Evolutionary conservation across 1,140 invertebrate genomes (phyloP), one percentile per base, ranked within the genome.

Genomic region (Bicyclus anynana): DNA sequence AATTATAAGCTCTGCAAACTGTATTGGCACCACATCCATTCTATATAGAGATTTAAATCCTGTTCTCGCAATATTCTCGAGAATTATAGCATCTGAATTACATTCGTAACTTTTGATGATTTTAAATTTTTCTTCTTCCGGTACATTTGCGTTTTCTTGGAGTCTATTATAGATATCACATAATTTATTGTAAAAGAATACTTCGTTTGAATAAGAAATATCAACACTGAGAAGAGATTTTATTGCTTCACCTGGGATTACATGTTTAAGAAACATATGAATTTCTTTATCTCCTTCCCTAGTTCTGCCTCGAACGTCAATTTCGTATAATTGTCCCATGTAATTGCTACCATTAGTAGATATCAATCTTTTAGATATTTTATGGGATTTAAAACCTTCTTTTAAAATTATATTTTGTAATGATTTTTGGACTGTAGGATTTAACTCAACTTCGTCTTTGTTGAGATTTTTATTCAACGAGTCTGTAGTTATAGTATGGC

Each of bases 1-100:
- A 13, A 76, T 53, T 7, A 59, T 54, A 13, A 61, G 14, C 57
- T 72, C 54, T 5, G 73, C 68, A 46, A 72, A 69, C 38, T 61
- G 48, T 38, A 73, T 35, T 0, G 62, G 20, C 23, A 67, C 40
- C 0, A 62, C 37, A 12, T 69, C 58, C 52, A 67, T 60, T 48
- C 66, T 59, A n/a, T 59, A 29, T 9, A 58, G 44, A 1, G 58
- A 60, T 40, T 53, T 61, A 27, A 57, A 73, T 12, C 70, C 66
- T 16, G 53, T 13, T 53, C 62, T 62, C 7, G 38, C 6, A 9
- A 74, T 12, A 48, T 74, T 69, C 61, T 72, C 68, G 5, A 72
- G 21, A 20, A 72, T 65, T 7, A 69, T 64, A 9, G 62, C 63
- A 47, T 67, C 55, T 5, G 21, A 46, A n/a, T 42, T 40, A 20